Evolutionary conservation across 2,888 invertebrate species (phyloP).

Genomic region (Aphelenchoides bicaudatus): DNA sequence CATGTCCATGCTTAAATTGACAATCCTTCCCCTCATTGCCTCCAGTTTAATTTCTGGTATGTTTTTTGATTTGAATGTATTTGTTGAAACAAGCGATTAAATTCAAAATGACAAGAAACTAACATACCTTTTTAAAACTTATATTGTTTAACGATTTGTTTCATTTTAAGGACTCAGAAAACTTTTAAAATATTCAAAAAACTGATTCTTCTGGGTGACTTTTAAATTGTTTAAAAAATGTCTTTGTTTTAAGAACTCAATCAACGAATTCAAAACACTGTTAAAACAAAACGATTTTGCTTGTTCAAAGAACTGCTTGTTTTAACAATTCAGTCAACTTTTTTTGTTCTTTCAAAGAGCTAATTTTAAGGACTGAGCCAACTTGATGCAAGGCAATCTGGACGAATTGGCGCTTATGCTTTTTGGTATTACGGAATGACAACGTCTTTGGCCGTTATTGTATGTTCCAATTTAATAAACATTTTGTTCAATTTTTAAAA

Average conservation of each 20-base stretch:
- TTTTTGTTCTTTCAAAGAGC: no score
- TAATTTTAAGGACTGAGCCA: slow-evolving; percentile 67
- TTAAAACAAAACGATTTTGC: no score
- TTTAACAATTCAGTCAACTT: no score
- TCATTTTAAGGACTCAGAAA: no score
- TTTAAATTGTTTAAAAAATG: no score
- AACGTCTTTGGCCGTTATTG: slow-evolving; percentile 68
- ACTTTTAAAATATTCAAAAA: no score
- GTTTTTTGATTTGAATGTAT: background rate
- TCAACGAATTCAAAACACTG: no score
- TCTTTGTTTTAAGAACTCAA: no score
- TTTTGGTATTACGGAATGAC: slow-evolving; percentile 69
- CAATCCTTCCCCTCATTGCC: slow-evolving; percentile 70
- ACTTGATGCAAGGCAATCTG: slow-evolving; percentile 68
- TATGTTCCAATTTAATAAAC: slow-evolving; percentile 45
- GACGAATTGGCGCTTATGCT: slow-evolving; percentile 69
- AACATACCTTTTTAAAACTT: background rate
- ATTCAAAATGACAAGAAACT: no score
- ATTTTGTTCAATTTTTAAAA: background rate
- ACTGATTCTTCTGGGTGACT: no score
- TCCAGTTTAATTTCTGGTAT: slow-evolving; percentile 69
- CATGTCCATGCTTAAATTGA: slow-evolving; percentile 71
- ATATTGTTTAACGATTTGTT: background rate
- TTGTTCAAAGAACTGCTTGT: no score
- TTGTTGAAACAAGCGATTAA: no score